phyloP scores from a whole-genome alignment of 2,113 vertebrate species.

The Fregata magnificens region DNA sequence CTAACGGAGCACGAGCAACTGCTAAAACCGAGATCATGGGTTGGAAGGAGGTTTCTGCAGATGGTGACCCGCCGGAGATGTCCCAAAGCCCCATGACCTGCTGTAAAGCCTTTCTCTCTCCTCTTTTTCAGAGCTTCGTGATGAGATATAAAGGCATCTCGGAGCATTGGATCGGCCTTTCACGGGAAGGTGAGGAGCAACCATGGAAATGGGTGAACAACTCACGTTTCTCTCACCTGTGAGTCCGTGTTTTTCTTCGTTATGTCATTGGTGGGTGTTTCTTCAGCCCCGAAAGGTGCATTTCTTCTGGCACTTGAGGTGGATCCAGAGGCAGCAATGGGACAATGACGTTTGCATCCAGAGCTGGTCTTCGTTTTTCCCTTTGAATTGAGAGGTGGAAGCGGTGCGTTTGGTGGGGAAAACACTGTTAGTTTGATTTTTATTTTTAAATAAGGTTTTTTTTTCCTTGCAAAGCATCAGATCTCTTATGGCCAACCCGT shows the following conservation, averaged over 20 bases:
- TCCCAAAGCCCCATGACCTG: not conserved
- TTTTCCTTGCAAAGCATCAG: not conserved
- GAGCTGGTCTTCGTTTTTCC: not conserved
- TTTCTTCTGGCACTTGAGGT: not conserved
- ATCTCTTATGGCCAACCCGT: not conserved
- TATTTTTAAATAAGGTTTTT: not conserved
- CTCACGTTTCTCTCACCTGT: not conserved
- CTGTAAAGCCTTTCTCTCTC: not conserved
- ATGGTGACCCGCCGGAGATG: not conserved
- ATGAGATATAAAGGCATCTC: not conserved
- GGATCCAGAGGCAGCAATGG: too few relatives aligned
- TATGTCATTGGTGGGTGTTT: not conserved
- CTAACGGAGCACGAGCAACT: rapidly evolving
- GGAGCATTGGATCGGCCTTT: not conserved
- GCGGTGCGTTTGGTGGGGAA: rapidly evolving
- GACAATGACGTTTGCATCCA: too few relatives aligned
- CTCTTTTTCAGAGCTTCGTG: not conserved
- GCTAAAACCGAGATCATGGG: not conserved
- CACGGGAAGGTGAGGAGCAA: not conserved
- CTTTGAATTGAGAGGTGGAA: not conserved
- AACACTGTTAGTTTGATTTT: not conserved
- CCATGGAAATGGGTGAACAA: not conserved
- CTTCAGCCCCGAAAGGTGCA: rapidly evolving
- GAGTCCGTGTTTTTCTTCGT: not conserved
- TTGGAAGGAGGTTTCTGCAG: not conserved